phyloP scores from a whole-genome alignment of 2,113 vertebrate genomes.

The Empidonax traillii region DNA sequence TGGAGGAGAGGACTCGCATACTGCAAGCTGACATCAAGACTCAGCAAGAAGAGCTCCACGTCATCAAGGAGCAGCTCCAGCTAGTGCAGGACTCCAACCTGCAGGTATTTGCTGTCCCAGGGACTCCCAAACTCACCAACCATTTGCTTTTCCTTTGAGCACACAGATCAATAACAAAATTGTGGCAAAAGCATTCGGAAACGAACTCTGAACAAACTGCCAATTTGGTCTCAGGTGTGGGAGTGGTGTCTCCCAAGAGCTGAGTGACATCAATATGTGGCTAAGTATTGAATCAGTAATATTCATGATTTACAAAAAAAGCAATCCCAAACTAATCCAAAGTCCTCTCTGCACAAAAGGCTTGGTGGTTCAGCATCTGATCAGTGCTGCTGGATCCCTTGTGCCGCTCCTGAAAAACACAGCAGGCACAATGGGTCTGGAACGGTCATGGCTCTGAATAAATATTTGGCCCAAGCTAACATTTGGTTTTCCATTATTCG shows the following conservation, averaged over 20 bases:
- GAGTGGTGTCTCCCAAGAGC: background rate
- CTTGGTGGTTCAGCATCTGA: accelerated
- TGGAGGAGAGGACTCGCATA: constrained; percentile 85
- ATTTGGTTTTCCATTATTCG: background rate
- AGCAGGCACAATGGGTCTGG: background rate
- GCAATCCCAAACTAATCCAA: background rate
- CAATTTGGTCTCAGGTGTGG: background rate
- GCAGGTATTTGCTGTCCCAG: constrained; percentile 68
- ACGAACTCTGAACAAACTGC: background rate
- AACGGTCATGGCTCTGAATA: background rate
- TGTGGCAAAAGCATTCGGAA: background rate
- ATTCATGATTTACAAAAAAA: background rate
- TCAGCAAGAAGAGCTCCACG: constrained; percentile 83
- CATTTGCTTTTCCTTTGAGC: background rate
- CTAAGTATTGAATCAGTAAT: background rate
- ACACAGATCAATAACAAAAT: background rate
- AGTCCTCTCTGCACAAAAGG: background rate
- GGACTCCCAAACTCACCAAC: background rate
- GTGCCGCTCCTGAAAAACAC: background rate
- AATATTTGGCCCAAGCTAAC: background rate
- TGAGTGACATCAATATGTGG: background rate
- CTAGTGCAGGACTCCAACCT: constrained; percentile 76
- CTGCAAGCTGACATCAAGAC: constrained; percentile 85
- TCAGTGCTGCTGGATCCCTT: background rate
- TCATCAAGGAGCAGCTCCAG: constrained; percentile 87